Evolutionary conservation across 2,888 invertebrate genomes (phyloP).

Genomic region (Scrobipalpa atriplicella): DNA sequence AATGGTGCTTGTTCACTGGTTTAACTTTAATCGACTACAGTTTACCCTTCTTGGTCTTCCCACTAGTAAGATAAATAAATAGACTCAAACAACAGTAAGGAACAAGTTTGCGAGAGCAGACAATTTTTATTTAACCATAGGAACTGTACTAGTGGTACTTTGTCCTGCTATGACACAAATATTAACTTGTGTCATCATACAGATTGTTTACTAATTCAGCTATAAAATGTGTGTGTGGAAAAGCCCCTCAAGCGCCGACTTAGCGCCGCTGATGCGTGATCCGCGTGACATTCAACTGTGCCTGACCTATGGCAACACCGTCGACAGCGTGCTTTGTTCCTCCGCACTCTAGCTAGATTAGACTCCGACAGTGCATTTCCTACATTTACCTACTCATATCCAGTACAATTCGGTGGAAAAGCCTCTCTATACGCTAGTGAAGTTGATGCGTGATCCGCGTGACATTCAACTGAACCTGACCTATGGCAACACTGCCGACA

Average conservation of each 20-base stretch:
- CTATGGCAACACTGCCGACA: slow-evolving; percentile 38
- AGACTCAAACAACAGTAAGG: too few species aligned
- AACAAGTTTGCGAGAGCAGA: too few species aligned
- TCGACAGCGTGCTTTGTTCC: slow-evolving; percentile 27
- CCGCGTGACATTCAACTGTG: slow-evolving; percentile 49
- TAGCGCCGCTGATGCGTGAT: slow-evolving; percentile 44
- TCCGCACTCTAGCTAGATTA: not conserved
- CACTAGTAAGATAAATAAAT: too few species aligned
- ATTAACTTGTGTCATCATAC: too few species aligned
- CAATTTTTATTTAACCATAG: too few species aligned
- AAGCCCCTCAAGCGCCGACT: not conserved
- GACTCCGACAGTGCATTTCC: not conserved
- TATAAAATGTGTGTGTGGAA: not conserved
- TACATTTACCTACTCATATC: not conserved
- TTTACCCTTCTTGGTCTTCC: too few species aligned
- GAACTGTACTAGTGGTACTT: too few species aligned
- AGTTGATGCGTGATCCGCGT: slow-evolving; percentile 46
- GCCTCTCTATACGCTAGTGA: not conserved
- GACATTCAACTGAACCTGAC: slow-evolving; percentile 52
- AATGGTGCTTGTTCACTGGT: too few species aligned
- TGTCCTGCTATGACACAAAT: too few species aligned
- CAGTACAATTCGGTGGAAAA: not conserved
- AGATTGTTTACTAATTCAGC: too few species aligned
- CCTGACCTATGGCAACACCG: slow-evolving; percentile 43
- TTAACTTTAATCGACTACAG: too few species aligned